Evolutionary conservation across 1,140 invertebrate genomes (phyloP), one percentile per base, ranked within the genome.

Genomic region (Cotesia chilonis): DNA sequence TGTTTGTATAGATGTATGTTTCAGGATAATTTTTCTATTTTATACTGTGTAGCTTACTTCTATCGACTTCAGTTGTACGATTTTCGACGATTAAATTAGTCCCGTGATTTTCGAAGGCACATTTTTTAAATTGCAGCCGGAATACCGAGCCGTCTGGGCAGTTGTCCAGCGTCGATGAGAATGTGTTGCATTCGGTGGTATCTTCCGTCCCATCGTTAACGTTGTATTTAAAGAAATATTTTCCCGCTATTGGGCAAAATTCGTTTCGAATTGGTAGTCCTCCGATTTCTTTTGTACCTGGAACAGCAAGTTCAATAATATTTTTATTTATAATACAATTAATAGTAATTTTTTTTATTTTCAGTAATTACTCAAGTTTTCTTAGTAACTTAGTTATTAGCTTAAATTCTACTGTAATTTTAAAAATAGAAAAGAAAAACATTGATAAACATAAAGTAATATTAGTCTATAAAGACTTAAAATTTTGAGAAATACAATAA

Each of bases 171-270:
- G 89, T 88, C 0, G 92, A 92, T 2, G 86, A 86, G 37, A 88
- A 87, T 1, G 84, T 85, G 12, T 80, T 85, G 76, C 91, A 92
- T 72, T 90, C 89, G 2, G 86, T 86, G 36, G 84, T 84, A 35
- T 83, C 84, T 9, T 88, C 85, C 4, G 87, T 81, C 4, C 87
- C 87, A 74, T 90, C 89, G 71, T 90, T 89, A 3, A 89, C 82
- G 54, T 86, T 88, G 76, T 92, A 92, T 14, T 87, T 89, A 73
- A 92, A 90, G 63, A 88, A 87, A 81, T 89, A 93, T 68, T 88
- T 88, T 12, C 91, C 91, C 54, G 89, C 89, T 67, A 93, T 88
- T 4, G 92, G 91, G 67, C 92, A 93, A 77, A 91, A 92, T 71
- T 91, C 89, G 65, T 90, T 89, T 67, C 84, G 84, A 14, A 89